Base-by-base conservation (phyloP, 2,797 vertebrate species). In the Hyperoplus lanceolatus region DNA sequence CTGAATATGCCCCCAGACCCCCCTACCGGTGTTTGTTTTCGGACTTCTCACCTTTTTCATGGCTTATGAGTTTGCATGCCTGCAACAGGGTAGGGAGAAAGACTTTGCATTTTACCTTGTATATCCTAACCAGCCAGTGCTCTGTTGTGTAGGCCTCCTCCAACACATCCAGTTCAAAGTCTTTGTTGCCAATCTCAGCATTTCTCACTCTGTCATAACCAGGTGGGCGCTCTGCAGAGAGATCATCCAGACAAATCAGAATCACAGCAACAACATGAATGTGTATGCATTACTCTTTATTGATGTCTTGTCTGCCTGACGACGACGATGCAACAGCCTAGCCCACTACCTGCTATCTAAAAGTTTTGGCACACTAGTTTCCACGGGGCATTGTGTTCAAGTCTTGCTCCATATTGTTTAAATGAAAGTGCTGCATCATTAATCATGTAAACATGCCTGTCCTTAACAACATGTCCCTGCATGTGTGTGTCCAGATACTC, bases 61-160 rank as follows among this genome's bases (percentile, higher is more conserved):
- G 29, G 29, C 29, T 29, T 29, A 29, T 29, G 29, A 29, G 29
- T 29, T 29, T 29, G 29, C 29, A 29, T 29, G 29, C 29, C 29
- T 29, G 29, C 29, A 29, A 3, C 29, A 29, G 29, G 7, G 4
- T 65, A 3, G 21, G 18, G 42, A 54, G 48, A 9, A 8, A 14
- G 38, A 36, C 8, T 42, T 0, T 8, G 13, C 38, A 1, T 7
- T 53, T 91, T 77, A 99, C 98, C 96, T 99, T 99, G 95, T 99
- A 99, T 97, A 99, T 99, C 92, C 98, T 97, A 75, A 99, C 98
- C 61, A 99, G 95, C 98, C 98, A 99, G 79, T 99, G 98, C 88
- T 99, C 98, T 92, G 98, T 99, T 60, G 98, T 99, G 86, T 99
- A 99, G 0, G 98, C 98, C 92, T 99, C 98, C 90, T 99, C 98